Base-by-base conservation (phyloP, 2,113 vertebrate genomes). In the Alligator mississippiensis region DNA sequence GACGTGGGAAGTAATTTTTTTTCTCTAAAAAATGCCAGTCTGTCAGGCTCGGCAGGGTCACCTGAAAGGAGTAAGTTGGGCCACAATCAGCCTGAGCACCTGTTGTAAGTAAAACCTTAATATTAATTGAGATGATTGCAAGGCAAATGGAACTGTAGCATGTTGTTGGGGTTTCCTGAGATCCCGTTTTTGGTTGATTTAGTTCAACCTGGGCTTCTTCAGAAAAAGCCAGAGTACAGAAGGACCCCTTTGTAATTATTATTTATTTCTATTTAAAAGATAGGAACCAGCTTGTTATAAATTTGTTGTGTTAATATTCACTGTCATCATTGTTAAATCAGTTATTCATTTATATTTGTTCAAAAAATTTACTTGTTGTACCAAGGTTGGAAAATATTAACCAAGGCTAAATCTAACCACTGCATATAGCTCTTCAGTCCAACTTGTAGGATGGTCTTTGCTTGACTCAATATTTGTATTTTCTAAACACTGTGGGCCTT, bases 11-110 rank as follows among this genome's bases (percentile, higher is more conserved):
- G 72, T 85, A 88, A 63, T 58, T 70, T 61, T 12, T 18, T 2
- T 57, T 78, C 34, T 87, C 68, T 85, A 34, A 27, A 27, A 89
- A 80, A 98, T 97, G 97, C 85, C 89, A 83, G 96, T 95, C 90
- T 97, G 96, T 57, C 93, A 96, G 92, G 89, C 96, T 95, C 96
- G 95, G 60, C 96, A 97, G 55, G 95, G 88, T 83, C 95, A 93
- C 77, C 95, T 96, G 93, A 98, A 98, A 88, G 94, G 95, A 88
- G 74, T 97, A 92, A 98, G 95, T 55, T 98, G 98, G 87, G 94
- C 97, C 74, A 84, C 97, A 74, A 98, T 98, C 96, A 94, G 93
- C 92, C 97, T 98, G 58, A 95, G 63, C 9, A 54, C 78, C 58
- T 62, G 1, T 15, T 97, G 98, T 98, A 98, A 98, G 97, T 97